Evolutionary conservation across 2,888 invertebrate genomes (phyloP).

Genomic region (Brachyptera putata): DNA sequence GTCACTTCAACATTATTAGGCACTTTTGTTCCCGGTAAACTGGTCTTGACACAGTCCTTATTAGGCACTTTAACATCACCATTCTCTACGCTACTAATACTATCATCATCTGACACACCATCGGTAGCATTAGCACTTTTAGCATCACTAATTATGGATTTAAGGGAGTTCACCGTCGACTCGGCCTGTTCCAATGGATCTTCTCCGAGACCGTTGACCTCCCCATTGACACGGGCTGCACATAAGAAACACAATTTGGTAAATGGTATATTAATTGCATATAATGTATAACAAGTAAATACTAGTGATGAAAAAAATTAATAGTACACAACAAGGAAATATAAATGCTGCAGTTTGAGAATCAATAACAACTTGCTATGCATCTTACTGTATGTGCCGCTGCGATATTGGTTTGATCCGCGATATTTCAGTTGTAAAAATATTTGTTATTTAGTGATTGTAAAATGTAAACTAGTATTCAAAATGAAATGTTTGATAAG

Average conservation of each 20-base stretch:
- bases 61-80: conserved; percentile 32
- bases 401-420: too few species aligned
- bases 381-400: too few species aligned
- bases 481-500: too few species aligned
- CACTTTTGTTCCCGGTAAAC: conserved; percentile 32
- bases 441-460: too few species aligned
- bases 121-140: background rate
- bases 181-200: conserved; percentile 19
- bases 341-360: too few species aligned
- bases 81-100: conserved; percentile 27
- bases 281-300: too few species aligned
- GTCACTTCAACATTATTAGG: conserved; percentile 27
- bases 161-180: background rate
- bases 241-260: conserved; percentile 39
- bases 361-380: too few species aligned
- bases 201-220: conserved; percentile 45
- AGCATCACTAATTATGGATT: background rate
- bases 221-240: conserved; percentile 45
- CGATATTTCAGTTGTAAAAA: too few species aligned
- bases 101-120: conserved; percentile 17
- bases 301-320: too few species aligned
- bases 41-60: conserved; percentile 25
- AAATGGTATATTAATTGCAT: background rate
- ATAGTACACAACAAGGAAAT: too few species aligned
- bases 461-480: too few species aligned